A percentile compares a stretch with the other conserved stretches of the same genome.
Conservation (phyloP, 1,140 invertebrate species). For the Drosophila lacteicornis region DNA sequence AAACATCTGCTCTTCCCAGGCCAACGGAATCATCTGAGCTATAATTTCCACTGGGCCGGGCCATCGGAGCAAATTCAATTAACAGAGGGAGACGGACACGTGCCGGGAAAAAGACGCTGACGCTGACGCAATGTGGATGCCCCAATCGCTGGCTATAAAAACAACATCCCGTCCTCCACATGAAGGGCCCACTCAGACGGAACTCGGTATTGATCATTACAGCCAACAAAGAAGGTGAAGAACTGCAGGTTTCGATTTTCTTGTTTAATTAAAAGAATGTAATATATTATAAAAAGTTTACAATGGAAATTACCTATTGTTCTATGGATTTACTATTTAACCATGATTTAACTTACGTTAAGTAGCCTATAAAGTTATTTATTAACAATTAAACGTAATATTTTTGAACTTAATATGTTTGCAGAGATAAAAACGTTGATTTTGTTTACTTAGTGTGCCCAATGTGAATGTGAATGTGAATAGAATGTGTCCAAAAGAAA, state of each 20-base stretch:
- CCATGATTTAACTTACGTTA: too few species aligned
- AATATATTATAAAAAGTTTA: neutral
- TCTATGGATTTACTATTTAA: too few species aligned
- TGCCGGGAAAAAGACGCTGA: slow-evolving; percentile 48
- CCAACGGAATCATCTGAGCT: neutral
- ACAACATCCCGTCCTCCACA: slow-evolving; percentile 59
- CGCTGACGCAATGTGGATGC: slow-evolving; percentile 39
- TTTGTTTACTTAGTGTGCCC: too few species aligned
- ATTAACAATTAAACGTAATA: too few species aligned
- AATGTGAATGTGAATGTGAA: too few species aligned
- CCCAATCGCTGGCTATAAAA: slow-evolving; percentile 61
- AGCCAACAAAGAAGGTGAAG: neutral
- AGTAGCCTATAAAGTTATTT: too few species aligned
- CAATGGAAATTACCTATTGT: too few species aligned
- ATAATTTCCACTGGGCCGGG: slow-evolving; percentile 51
- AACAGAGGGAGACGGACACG: slow-evolving; percentile 63
- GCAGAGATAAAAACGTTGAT: too few species aligned
- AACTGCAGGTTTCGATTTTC: neutral
- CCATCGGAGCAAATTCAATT: slow-evolving; percentile 66
- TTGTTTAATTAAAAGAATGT: neutral
- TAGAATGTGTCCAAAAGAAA: too few species aligned
- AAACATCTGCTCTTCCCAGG: slow-evolving; percentile 54
- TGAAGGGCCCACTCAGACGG: slow-evolving; percentile 53
- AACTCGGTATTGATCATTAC: slow-evolving; percentile 11
- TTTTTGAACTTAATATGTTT: too few species aligned